These are phyloP conservation scores for Trichomalopsis sarcophagae DNA, from an alignment of 1,140 invertebrate genomes.

Conservation along the genomic window DNA sequence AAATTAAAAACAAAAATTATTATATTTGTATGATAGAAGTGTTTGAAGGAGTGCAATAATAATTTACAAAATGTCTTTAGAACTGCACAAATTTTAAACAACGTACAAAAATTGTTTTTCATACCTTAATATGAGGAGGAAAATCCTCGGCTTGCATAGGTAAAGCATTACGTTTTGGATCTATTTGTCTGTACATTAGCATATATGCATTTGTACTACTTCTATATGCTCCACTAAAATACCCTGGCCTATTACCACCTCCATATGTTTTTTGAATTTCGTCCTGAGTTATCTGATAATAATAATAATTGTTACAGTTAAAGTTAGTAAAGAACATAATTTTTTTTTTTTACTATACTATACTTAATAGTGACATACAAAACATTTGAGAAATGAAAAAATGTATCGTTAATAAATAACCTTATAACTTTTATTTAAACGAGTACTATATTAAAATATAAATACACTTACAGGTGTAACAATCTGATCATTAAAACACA, in stretches of 20 bases:
- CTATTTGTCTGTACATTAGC: slow-evolving; percentile 93
- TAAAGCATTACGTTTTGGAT: slow-evolving; percentile 81
- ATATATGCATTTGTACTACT: slow-evolving; percentile 95
- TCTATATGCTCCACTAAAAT: slow-evolving; percentile 85
- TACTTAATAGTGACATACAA: not conserved
- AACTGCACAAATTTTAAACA: not conserved
- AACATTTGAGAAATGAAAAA: not conserved
- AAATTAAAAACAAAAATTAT: not conserved
- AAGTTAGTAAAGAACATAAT: slow-evolving; percentile 41
- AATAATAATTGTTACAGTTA: not conserved
- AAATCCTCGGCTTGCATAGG: slow-evolving; percentile 83
- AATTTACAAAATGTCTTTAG: not conserved
- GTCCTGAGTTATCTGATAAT: slow-evolving; percentile 82
- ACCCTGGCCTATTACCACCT: slow-evolving; percentile 83
- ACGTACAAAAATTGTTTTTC: not conserved
- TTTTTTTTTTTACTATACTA: not conserved
- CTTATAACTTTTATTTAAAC: no score
- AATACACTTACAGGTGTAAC: slow-evolving; percentile 76
- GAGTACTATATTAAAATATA: not conserved
- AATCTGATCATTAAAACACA: slow-evolving; percentile 89
- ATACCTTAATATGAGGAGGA: slow-evolving; percentile 83
- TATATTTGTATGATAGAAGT: not conserved
- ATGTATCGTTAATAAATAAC: not conserved
- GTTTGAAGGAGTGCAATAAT: slow-evolving; percentile 33
- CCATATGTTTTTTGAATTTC: slow-evolving; percentile 92